Percentiles rank a stretch among this genome's conserved stretches.
These are phyloP conservation scores for Pangasius sanitwongsei DNA, from an alignment of 2,797 vertebrate species.

Conservation along the genomic window DNA sequence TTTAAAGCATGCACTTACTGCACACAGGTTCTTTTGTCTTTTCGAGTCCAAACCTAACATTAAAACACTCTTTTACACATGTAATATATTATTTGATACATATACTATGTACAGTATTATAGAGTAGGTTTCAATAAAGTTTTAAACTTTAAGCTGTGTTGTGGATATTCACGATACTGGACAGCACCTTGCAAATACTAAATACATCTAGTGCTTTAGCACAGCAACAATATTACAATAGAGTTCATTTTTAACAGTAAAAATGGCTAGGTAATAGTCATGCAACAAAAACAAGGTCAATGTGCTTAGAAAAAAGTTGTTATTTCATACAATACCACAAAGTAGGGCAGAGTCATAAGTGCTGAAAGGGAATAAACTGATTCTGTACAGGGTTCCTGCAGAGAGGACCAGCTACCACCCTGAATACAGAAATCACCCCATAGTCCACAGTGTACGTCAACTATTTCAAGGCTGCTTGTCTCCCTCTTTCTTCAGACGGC, in stretches of 20 bases:
- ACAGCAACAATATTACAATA: constrained; percentile 82
- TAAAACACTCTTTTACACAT: constrained; percentile 68
- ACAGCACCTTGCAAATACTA: constrained; percentile 86
- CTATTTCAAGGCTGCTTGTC: constrained; percentile 93
- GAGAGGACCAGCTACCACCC: constrained; percentile 49
- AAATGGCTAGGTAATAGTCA: constrained; percentile 79
- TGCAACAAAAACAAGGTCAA: constrained; percentile 77
- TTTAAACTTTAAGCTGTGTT: constrained; percentile 80
- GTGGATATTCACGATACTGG: constrained; percentile 85
- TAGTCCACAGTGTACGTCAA: constrained; percentile 53
- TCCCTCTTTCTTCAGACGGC: constrained; percentile 99
- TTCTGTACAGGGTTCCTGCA: constrained; percentile 46
- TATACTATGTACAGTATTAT: constrained; percentile 95
- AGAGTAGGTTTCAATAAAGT: constrained; percentile 82
- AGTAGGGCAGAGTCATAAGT: constrained; percentile 67
- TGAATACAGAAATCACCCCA: constrained; percentile 55
- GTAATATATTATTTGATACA: constrained; percentile 82
- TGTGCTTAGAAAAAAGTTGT: constrained; percentile 71
- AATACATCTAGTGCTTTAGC: constrained; percentile 79
- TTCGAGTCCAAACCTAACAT: constrained; percentile 66
- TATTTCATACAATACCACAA: constrained; percentile 76
- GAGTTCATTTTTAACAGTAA: constrained; percentile 85
- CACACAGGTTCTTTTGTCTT: constrained; percentile 48
- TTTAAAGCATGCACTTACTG: constrained; percentile 53
- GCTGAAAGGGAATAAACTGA: constrained; percentile 45